A percentile compares a stretch with the other conserved stretches of the same genome.
These are phyloP conservation scores for Squalus acanthias DNA, from an alignment of 2,797 vertebrate species.

Conservation along the genomic window DNA sequence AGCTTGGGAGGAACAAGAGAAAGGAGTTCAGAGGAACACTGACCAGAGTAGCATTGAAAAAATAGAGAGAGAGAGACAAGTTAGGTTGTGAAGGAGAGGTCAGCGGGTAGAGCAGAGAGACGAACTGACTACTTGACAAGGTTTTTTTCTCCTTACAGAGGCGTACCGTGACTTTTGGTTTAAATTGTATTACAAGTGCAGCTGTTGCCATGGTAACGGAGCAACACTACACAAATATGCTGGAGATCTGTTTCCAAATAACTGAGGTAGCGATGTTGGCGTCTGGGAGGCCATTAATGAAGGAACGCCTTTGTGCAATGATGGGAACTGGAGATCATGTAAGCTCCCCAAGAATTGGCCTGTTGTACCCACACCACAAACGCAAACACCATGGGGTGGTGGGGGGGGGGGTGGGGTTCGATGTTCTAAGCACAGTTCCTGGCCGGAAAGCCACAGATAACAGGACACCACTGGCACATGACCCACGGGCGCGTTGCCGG, in stretches of 20 bases:
- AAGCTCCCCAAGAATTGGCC: not conserved
- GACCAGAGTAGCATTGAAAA: not conserved
- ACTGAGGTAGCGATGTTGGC: not conserved
- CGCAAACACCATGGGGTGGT: not conserved
- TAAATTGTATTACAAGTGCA: not conserved
- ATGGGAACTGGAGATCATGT: not conserved
- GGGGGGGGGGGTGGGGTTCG: not conserved
- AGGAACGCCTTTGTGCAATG: not conserved
- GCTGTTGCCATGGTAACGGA: not conserved
- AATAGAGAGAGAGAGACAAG: not conserved
- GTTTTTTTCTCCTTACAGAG: not conserved
- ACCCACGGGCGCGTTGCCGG: not conserved
- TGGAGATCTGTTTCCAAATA: conserved; percentile 12
- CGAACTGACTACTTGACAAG: not conserved
- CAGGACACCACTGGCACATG: not conserved
- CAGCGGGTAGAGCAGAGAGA: not conserved
- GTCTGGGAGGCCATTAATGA: not conserved
- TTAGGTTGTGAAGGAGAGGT: not conserved
- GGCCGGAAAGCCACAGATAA: not conserved
- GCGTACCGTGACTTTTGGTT: not conserved
- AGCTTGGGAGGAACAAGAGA: not conserved
- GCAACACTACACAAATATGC: not conserved
- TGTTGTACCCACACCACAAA: not conserved
- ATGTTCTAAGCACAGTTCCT: not conserved
- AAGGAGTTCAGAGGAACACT: not conserved